Base-by-base conservation (phyloP, 1,140 invertebrate species). In the Tetramorium alpestre region DNA sequence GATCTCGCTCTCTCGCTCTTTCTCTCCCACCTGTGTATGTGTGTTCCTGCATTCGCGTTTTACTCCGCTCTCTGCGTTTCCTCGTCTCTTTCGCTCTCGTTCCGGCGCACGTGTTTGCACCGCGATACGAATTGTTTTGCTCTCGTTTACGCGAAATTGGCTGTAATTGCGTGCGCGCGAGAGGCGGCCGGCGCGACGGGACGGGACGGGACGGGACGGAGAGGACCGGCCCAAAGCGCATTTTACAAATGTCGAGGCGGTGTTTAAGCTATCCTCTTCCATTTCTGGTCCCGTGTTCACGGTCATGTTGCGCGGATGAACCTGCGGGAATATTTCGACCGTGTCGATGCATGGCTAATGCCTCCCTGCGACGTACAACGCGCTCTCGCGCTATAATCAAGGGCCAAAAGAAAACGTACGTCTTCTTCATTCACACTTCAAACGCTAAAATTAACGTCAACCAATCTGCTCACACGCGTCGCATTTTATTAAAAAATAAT, bases 91-190 rank as follows among this genome's bases (percentile, higher is more conserved):
- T 89, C 73, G 87, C 88, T 90, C 78, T 64, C 73, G 62, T 56
- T 70, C 86, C 38, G 41, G 47, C 78, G 75, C 87, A 67, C 89
- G 89, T 90, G 76, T 89, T 87, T 87, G 88, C 88, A 54, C 86
- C 86, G 80, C 87, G 82, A 89, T 91, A 88, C 88, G 76, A 78
- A 92, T 91, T 92, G 91, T 93, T 92, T 89, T 91, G 89, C 88
- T 92, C 89, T 88, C 85, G 86, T 93, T 93, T 90, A 89, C 88
- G 85, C 89, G 89, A 91, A 92, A 91, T 90, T 92, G 87, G 87
- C 86, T 89, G 91, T 94, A 94, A 94, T 94, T 93, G 93, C 80
- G 69, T 84, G 67, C 88, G 85, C 64, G 86, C 87, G 81, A 77
- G 84, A 85, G 91, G 54, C 88, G 64, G 64, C 49, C 67, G 67